Evolutionary conservation across 2,113 vertebrate species (phyloP).

Genomic region (Mormyrus iriodes): DNA sequence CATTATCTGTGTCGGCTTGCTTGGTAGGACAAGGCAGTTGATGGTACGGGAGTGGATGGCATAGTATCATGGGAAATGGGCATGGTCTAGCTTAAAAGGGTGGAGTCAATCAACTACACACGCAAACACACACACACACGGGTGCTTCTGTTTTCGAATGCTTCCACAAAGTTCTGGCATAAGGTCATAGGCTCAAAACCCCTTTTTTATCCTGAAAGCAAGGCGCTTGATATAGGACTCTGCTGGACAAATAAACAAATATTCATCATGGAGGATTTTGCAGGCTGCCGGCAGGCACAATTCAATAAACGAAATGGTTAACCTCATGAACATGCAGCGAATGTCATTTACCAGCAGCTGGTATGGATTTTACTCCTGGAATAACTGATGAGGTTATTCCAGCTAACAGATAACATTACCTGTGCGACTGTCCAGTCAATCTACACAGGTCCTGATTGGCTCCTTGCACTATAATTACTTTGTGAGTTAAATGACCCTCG

Average conservation of each 20-base stretch:
- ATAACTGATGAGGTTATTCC: constrained; percentile 7
- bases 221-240: background rate
- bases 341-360: constrained; percentile 1
- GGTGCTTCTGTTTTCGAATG: too few species aligned
- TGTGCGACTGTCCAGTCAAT: constrained; percentile 6
- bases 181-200: background rate
- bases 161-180: background rate
- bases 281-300: background rate
- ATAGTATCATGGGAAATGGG: background rate
- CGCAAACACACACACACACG: background rate
- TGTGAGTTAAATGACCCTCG: constrained; percentile 19
- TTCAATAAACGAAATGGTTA: constrained; percentile 12
- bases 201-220: background rate
- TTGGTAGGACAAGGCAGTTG: background rate
- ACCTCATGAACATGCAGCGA: background rate
- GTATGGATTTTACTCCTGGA: background rate
- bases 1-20: background rate
- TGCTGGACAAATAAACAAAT: background rate
- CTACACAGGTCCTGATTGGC: background rate
- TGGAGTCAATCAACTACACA: background rate
- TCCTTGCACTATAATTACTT: constrained; percentile 14
- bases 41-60: background rate
- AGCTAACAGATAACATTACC: constrained; percentile 7
- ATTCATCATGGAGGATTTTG: background rate
- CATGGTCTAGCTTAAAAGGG: background rate